A percentile compares a stretch with the other conserved stretches of the same genome.
These are phyloP conservation scores for Athripsodes cinereus DNA, from an alignment of 2,888 invertebrate genomes.

Conservation along the genomic window DNA sequence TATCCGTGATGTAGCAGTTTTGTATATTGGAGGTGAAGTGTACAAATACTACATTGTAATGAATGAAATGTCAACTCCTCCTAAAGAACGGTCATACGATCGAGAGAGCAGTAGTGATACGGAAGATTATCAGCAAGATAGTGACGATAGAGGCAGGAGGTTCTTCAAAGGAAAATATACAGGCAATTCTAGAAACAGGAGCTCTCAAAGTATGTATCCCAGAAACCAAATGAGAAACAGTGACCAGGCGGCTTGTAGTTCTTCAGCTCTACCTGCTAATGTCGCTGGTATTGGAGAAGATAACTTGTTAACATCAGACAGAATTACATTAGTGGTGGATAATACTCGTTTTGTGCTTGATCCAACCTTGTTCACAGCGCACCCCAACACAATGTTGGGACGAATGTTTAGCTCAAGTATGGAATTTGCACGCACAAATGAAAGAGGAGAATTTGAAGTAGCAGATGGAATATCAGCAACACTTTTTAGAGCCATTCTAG, in stretches of 20 bases:
- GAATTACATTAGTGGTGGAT: slow-evolving; percentile 76
- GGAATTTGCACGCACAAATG: slow-evolving; percentile 91
- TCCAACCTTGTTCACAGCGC: slow-evolving; percentile 84
- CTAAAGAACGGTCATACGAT: slow-evolving; percentile 22
- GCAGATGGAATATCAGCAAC: slow-evolving; percentile 95
- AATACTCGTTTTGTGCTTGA: slow-evolving; percentile 92
- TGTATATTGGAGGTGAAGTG: not conserved
- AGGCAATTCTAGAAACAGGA: slow-evolving; percentile 11
- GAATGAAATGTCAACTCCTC: slow-evolving; percentile 23
- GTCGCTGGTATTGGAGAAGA: slow-evolving; percentile 2
- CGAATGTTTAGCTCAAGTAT: slow-evolving; percentile 93
- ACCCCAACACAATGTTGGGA: slow-evolving; percentile 99
- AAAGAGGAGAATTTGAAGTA: slow-evolving; percentile 93
- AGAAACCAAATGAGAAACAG: slow-evolving; percentile 11
- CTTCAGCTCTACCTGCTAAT: slow-evolving; percentile 2
- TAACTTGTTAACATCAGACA: slow-evolving; percentile 30
- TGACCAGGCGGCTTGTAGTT: slow-evolving; percentile 17
- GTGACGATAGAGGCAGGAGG: slow-evolving; percentile 15
- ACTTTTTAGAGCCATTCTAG: slow-evolving; percentile 91
- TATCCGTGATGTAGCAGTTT: slow-evolving; percentile 17
- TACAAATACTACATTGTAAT: slow-evolving; percentile 9
- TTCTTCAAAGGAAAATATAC: slow-evolving; percentile 15
- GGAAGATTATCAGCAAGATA: slow-evolving; percentile 23
- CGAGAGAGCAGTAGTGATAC: slow-evolving; percentile 26
- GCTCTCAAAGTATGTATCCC: slow-evolving; percentile 7